Percentiles rank a stretch among this genome's conserved stretches.
These are phyloP conservation scores for Odocoileus virginianus DNA, from an alignment of 2,113 vertebrate species.

Conservation along the genomic window DNA sequence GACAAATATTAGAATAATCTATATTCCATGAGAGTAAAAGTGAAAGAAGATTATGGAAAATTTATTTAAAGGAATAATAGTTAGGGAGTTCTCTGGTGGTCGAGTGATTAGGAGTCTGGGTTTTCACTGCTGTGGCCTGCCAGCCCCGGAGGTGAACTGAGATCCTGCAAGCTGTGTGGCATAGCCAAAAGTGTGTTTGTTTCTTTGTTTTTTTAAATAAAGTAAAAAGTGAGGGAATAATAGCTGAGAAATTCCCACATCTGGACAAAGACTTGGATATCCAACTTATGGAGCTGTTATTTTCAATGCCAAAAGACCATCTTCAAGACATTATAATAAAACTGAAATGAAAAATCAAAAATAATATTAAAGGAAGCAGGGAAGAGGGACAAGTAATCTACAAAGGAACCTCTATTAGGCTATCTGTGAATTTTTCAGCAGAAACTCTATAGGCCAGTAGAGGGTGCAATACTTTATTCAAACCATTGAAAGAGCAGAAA, in stretches of 20 bases:
- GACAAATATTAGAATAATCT: not conserved
- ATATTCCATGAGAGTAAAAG: not conserved
- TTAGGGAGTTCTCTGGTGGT: not conserved
- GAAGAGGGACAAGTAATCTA: not conserved
- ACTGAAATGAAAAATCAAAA: not conserved
- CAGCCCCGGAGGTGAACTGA: not conserved
- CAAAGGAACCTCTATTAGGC: not conserved
- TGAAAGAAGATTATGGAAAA: not conserved
- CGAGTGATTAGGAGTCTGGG: not conserved
- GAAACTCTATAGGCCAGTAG: not conserved
- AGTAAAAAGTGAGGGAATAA: not conserved
- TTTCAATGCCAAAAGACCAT: not conserved
- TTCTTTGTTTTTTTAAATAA: not conserved
- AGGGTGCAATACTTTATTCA: not conserved
- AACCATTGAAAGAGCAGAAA: not conserved
- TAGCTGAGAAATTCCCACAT: not conserved
- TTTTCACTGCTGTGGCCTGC: not conserved
- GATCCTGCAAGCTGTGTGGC: not conserved
- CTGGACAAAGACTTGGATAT: not conserved
- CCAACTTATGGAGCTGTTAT: not conserved
- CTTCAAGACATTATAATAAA: not conserved
- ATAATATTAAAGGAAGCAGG: not conserved
- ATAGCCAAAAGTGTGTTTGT: not conserved
- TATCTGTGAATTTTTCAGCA: not conserved
- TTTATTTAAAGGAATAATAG: not conserved